Base-by-base conservation (phyloP, 2,113 vertebrate genomes). In the Pseudopodoces humilis region DNA sequence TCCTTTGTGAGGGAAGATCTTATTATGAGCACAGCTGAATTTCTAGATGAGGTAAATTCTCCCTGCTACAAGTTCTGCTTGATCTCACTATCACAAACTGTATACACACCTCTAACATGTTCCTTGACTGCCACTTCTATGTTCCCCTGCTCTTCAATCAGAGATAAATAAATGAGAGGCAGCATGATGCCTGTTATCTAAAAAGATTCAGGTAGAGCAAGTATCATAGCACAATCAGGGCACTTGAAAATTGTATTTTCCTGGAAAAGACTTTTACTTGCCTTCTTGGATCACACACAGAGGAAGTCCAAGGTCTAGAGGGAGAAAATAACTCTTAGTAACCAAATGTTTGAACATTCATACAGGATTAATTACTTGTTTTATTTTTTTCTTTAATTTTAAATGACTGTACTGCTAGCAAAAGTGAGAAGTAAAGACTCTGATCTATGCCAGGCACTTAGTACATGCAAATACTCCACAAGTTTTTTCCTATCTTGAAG, bases 291-390 rank as follows among this genome's bases (percentile, higher is more conserved):
- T 93, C 95, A 90, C 9, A 69, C 47, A 96, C 96, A 97, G 94
- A 97, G 95, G 82, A 96, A 97, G 90, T 74, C 92, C 69, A 59
- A 78, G 68, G 94, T 96, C 96, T 88, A 90, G 55, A 41, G 95
- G 93, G 95, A 97, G 47, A 89, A 90, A 94, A 92, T 68, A 96
- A 91, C 75, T 88, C 95, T 93, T 67, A 82, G 93, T 71, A 95
- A 87, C 83, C 14, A 33, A 96, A 91, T 70, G 95, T 97, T 97
- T 97, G 96, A 97, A 97, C 92, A 60, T 94, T 95, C 90, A 86
- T 90, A 94, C 92, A 95, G 95, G 96, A 97, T 97, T 97, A 96
- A 97, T 97, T 97, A 95, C 96, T 97, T 83, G 94, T 31, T 96
- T 95, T 96, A 86, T 90, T 95, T 95, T 95, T 96, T 91, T 63